Conservation (phyloP, 2,888 invertebrate species). For the Standfussiana lucernea region DNA sequence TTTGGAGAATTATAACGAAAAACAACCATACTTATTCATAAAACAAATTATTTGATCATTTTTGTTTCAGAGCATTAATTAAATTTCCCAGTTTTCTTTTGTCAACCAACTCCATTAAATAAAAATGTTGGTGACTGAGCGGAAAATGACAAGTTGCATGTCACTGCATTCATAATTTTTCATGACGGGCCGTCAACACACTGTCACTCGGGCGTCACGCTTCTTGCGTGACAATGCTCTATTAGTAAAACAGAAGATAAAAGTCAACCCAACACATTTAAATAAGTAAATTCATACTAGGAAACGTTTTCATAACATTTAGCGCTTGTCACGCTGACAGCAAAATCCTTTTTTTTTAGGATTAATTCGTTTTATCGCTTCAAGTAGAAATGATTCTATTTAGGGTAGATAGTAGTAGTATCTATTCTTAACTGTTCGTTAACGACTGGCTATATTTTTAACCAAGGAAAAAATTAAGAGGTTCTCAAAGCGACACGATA, state of each 20-base stretch:
- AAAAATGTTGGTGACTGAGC: slow-evolving; percentile 15
- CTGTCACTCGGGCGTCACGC: slow-evolving; percentile 27
- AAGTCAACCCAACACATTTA: slow-evolving; percentile 12
- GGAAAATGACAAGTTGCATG: slow-evolving; percentile 8
- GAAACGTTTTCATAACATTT: slow-evolving; percentile 10
- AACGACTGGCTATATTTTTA: background rate
- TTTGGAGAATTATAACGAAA: background rate
- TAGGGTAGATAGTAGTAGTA: background rate
- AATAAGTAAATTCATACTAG: slow-evolving; percentile 16
- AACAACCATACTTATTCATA: background rate
- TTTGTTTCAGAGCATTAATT: too few species aligned
- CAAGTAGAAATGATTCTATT: background rate
- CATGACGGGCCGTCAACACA: slow-evolving; percentile 17
- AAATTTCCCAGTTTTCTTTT: background rate
- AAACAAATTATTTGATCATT: background rate
- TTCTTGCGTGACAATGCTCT: slow-evolving; percentile 27
- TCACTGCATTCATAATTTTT: slow-evolving; percentile 10
- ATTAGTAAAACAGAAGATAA: slow-evolving; percentile 18
- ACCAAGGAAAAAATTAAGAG: background rate
- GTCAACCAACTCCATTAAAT: background rate
- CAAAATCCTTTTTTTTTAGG: background rate
- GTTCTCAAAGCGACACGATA: background rate
- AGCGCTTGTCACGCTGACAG: background rate
- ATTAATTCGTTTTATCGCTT: background rate
- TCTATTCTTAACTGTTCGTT: background rate